phyloP scores from a whole-genome alignment of 2,888 invertebrate species.

The Caenorhabditis angaria region DNA sequence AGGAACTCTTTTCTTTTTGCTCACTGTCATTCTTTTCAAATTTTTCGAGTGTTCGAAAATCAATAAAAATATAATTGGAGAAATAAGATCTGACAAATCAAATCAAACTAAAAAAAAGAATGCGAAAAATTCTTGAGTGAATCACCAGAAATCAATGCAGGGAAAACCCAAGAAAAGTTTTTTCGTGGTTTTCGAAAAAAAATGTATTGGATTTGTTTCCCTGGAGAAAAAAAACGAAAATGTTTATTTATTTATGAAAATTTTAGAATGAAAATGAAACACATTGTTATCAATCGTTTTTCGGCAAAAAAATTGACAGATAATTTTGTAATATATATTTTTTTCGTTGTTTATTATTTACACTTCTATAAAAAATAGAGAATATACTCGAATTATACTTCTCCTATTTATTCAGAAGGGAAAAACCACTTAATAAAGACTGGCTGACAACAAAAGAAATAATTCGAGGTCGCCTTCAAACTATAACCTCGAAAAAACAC shows the following conservation, averaged over 20 bases:
- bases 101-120: too few relatives aligned
- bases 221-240: background rate
- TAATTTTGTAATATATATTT: background rate
- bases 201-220: background rate
- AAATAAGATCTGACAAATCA: background rate
- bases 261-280: background rate
- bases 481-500: background rate
- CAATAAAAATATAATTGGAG: background rate
- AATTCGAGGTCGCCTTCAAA: background rate
- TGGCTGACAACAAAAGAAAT: background rate
- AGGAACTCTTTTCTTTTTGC: too few relatives aligned
- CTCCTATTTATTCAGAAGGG: background rate
- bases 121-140: background rate
- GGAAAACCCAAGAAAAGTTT: background rate
- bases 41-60: too few relatives aligned
- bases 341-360: background rate
- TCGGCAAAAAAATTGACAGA: background rate
- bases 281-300: background rate
- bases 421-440: slow-evolving; percentile 1
- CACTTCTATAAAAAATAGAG: background rate
- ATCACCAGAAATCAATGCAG: background rate
- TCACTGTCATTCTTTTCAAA: too few relatives aligned
- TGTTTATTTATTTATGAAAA: background rate
- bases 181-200: background rate
- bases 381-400: background rate